Conservation (phyloP, 2,113 vertebrate species). For the Leptodactylus fuscus region DNA sequence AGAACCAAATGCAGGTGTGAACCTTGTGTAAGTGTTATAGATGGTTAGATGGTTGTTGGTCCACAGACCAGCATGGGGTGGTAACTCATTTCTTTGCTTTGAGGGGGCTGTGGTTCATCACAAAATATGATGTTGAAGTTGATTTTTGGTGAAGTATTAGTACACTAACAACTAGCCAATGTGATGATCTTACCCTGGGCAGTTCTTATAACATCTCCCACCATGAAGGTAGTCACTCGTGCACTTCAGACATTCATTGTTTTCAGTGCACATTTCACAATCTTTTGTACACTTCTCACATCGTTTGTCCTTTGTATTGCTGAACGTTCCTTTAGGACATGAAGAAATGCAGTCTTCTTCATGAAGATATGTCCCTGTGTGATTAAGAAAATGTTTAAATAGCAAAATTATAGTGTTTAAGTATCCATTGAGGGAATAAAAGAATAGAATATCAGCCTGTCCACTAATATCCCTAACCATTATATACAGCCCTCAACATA, state of each 20-base stretch:
- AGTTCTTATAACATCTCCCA: slow-evolving; percentile 77
- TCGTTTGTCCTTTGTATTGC: slow-evolving; percentile 68
- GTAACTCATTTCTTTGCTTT: too few species aligned
- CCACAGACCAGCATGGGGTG: too few species aligned
- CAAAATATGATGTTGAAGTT: too few species aligned
- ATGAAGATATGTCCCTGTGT: slow-evolving; percentile 77
- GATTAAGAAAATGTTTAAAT: background rate
- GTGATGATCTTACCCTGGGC: slow-evolving; percentile 77
- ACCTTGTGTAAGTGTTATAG: too few species aligned
- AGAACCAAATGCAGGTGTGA: too few species aligned
- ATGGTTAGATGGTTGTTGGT: too few species aligned
- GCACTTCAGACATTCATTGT: slow-evolving; percentile 76
- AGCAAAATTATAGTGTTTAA: background rate
- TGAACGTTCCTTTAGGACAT: slow-evolving; percentile 82
- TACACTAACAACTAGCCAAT: too few species aligned
- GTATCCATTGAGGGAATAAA: background rate
- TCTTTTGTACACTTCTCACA: slow-evolving; percentile 80
- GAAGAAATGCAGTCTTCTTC: slow-evolving; percentile 68
- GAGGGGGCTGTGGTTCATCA: too few species aligned
- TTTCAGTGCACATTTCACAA: slow-evolving; percentile 77
- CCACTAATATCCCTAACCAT: background rate
- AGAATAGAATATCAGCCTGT: background rate
- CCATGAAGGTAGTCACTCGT: slow-evolving; percentile 76
- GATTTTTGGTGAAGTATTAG: too few species aligned
- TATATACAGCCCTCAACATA: too few species aligned